phyloP scores from a whole-genome alignment of 2,888 invertebrate genomes.

The Malthinus seriepunctatus region DNA sequence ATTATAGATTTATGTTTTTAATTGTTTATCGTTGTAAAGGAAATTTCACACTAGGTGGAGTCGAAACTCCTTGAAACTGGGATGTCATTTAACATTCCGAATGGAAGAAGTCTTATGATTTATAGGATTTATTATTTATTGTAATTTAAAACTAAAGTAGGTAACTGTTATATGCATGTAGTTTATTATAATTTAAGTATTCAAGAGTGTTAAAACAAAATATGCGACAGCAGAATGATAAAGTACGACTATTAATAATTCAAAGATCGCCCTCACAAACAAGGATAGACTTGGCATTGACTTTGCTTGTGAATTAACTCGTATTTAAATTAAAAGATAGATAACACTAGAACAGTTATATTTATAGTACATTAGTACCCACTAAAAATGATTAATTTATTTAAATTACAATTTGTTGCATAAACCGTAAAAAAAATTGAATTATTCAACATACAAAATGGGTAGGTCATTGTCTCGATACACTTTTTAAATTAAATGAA shows the following conservation, averaged over 20 bases:
- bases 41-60: too few relatives aligned
- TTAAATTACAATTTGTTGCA: background rate
- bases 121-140: too few relatives aligned
- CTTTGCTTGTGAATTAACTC: constrained; percentile 15
- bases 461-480: background rate
- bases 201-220: background rate
- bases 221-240: constrained; percentile 1
- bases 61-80: too few relatives aligned
- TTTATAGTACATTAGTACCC: background rate
- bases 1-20: too few relatives aligned
- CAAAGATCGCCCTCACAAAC: constrained; percentile 4
- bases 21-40: too few relatives aligned
- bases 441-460: background rate
- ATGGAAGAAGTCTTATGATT: too few relatives aligned
- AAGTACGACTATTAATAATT: constrained; percentile 2
- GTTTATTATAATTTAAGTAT: background rate
- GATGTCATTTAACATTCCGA: too few relatives aligned
- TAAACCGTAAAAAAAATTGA: background rate
- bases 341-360: constrained; percentile 18
- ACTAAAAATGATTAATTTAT: constrained; percentile 1
- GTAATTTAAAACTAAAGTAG: background rate
- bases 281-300: constrained; percentile 1
- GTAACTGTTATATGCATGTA: background rate
- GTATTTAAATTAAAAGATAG: constrained; percentile 14
- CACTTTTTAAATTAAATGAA: too few relatives aligned